Evolutionary conservation across 2,113 vertebrate species (phyloP).

Genomic region (Paraplagusia blochii): DNA sequence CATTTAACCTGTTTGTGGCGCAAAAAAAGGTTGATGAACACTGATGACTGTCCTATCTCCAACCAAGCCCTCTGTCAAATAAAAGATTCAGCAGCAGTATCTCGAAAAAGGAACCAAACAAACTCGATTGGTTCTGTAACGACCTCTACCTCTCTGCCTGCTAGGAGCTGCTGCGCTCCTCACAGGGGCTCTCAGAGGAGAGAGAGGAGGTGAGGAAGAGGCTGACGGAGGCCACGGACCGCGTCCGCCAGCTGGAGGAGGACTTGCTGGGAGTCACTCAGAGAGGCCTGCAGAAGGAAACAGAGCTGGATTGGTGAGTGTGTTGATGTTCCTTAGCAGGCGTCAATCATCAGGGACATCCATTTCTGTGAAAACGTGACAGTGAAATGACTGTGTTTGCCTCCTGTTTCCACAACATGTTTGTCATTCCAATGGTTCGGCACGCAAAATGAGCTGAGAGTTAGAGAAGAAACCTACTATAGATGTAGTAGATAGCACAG

Average conservation of each 20-base stretch:
- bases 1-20: too few species aligned
- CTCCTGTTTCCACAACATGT: conserved; percentile 2
- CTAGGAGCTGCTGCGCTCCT: conserved; percentile 78
- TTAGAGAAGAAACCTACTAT: not conserved
- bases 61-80: too few species aligned
- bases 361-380: not conserved
- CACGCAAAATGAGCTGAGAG: not conserved
- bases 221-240: conserved; percentile 80
- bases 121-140: conserved; percentile 17
- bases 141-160: conserved; percentile 21
- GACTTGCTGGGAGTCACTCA: conserved; percentile 89
- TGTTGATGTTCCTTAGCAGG: not conserved
- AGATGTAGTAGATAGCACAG: not conserved
- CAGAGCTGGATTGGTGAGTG: conserved; percentile 90
- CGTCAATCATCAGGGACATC: conserved; percentile 12
- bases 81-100: too few species aligned
- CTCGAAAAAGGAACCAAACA: not conserved
- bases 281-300: conserved; percentile 92
- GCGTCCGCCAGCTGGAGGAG: conserved; percentile 89
- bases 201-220: conserved; percentile 84
- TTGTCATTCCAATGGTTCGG: conserved; percentile 2
- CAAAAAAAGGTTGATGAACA: too few species aligned
- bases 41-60: too few species aligned
- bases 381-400: conserved; percentile 7
- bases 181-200: conserved; percentile 81